A percentile compares a stretch with the other conserved stretches of the same genome.
Evolutionary conservation across 2,888 invertebrate genomes (phyloP).

Genomic region (Lasioglossum zephyrum): DNA sequence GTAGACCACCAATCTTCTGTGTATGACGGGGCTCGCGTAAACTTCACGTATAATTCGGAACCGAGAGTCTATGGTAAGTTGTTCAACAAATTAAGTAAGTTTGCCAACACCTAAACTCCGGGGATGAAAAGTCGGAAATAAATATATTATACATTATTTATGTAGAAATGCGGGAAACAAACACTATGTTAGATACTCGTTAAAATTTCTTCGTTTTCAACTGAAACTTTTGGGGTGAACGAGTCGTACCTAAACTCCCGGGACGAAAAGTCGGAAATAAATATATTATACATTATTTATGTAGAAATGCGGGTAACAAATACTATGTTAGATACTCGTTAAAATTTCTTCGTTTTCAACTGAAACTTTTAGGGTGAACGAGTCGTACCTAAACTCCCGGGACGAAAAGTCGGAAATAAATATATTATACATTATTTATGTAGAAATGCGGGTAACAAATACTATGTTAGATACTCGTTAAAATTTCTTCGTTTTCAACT

Average conservation of each 20-base stretch:
- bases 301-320: background rate
- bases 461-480: background rate
- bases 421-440: too few species aligned
- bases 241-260: too few species aligned
- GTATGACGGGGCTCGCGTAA: background rate
- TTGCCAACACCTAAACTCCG: background rate
- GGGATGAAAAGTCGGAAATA: too few species aligned
- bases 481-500: background rate
- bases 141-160: too few species aligned
- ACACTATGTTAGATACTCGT: background rate
- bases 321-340: background rate
- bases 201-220: background rate
- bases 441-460: background rate
- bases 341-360: background rate
- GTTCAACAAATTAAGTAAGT: conserved; percentile 16
- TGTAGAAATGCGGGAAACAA: background rate
- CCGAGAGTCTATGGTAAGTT: background rate
- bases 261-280: too few species aligned
- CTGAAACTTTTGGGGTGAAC: background rate
- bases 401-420: too few species aligned
- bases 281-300: too few species aligned
- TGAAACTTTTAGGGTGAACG: background rate
- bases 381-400: too few species aligned
- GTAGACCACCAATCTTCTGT: background rate
- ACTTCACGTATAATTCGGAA: background rate